Base-by-base conservation (phyloP, 1,140 invertebrate genomes). In the Triops longicaudatus region DNA sequence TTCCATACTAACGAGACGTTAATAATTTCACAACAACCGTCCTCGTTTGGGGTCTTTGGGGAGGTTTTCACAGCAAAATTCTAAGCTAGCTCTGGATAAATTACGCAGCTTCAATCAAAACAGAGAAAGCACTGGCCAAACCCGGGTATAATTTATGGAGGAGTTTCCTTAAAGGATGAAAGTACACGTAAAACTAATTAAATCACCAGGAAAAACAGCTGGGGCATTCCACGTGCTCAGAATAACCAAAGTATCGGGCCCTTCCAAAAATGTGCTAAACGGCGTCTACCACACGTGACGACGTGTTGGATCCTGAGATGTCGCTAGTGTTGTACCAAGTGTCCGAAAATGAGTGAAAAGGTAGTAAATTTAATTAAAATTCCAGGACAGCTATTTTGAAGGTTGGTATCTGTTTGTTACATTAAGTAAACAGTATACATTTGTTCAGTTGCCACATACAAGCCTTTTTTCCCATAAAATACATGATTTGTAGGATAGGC, bases 151-250 rank as follows among this genome's bases (percentile, higher is more conserved):
- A 63, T 63, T n/a, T n/a, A 63, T 63, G 14, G 22, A 63, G 50
- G 50, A 14, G 50, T 63, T 63, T 63, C 50, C 50, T 7, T 1
- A 63, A 63, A 17, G 50, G 17, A 14, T 9, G 50, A 63, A 63
- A 63, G 10, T n/a, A 63, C 50, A 63, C 50, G 50, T 22, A 63
- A 63, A 63, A 63, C 50, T 63, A 63, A 63, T 63, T 63, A 63
- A 63, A 63, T 63, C 50, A 63, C 50, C 50, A 63, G 50, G 22
- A 63, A 63, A 63, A 17, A 63, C 50, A 63, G 50, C 50, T 63
- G 50, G 50, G 50, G 50, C 50, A 63, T 63, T 63, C 50, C 50
- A 63, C 50, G 50, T 63, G 50, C 50, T 63, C 50, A 63, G 50
- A 63, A 63, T 63, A 63, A 63, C 50, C 50, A 63, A 63, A 22